phyloP scores from a whole-genome alignment of 2,113 vertebrate species.

The Carlito syrichta region DNA sequence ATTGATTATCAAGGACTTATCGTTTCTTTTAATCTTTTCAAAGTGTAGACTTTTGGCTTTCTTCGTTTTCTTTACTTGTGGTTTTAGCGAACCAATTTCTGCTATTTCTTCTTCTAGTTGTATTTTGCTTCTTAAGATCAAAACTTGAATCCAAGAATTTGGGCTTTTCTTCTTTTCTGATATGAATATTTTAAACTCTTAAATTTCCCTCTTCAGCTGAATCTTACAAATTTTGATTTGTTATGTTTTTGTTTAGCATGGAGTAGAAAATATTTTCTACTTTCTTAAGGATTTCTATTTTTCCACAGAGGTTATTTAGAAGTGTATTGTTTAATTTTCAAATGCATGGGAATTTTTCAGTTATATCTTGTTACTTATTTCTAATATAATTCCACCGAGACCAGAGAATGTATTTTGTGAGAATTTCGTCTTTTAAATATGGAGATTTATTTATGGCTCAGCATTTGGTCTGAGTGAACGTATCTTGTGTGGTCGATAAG shows the following conservation, averaged over 20 bases:
- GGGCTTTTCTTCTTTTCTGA: not conserved
- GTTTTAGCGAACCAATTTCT: not conserved
- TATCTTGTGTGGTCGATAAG: not conserved
- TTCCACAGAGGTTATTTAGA: not conserved
- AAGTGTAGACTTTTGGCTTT: not conserved
- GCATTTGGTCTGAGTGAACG: not conserved
- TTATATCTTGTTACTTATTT: not conserved
- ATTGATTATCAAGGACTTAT: not conserved
- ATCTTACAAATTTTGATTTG: not conserved
- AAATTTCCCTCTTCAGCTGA: not conserved
- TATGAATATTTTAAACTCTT: not conserved
- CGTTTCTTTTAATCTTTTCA: not conserved
- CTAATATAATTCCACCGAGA: not conserved
- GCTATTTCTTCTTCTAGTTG: not conserved
- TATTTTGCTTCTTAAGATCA: not conserved
- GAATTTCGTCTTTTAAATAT: not conserved
- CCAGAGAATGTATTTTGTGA: not conserved
- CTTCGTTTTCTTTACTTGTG: not conserved
- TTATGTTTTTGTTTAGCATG: not conserved
- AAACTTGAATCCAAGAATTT: not conserved
- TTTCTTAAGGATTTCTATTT: not conserved
- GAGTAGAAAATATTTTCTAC: not conserved
- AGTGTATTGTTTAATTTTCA: not conserved
- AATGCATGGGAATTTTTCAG: not conserved
- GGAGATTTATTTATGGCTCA: not conserved